Conservation (phyloP, 35 echinoderm and acorn worm genomes). For the Apostichopus parvimensis region DNA sequence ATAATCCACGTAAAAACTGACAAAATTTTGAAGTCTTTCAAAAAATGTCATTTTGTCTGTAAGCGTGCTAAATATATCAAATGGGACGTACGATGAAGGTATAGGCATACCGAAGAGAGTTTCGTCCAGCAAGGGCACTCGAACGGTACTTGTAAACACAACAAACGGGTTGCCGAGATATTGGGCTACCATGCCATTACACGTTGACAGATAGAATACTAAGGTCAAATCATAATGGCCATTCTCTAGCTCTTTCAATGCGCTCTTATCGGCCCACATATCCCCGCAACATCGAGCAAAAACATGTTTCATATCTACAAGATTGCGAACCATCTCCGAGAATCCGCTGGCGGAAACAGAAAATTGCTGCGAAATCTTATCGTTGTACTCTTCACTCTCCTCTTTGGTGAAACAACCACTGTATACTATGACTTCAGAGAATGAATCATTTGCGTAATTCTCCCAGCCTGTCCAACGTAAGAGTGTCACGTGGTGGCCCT, state of each 20-base stretch:
- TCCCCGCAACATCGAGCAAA: slow-evolving; percentile 24
- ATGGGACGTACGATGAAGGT: slow-evolving; percentile 50
- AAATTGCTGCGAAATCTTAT: slow-evolving; percentile 2
- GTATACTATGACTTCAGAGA: slow-evolving; percentile 21
- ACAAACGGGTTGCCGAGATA: slow-evolving; percentile 48
- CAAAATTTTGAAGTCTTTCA: slow-evolving; percentile 26
- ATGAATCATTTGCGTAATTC: background rate
- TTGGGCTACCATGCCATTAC: slow-evolving; percentile 27
- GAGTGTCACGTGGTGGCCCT: slow-evolving; percentile 53
- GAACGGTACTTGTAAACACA: slow-evolving; percentile 39
- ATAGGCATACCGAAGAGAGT: slow-evolving; percentile 50
- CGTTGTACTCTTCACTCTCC: background rate
- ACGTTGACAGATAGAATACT: slow-evolving; percentile 4
- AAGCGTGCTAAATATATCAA: slow-evolving; percentile 13
- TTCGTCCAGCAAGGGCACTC: slow-evolving; percentile 36
- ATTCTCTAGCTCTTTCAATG: background rate
- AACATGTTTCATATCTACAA: background rate
- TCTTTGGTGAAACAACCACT: slow-evolving; percentile 26
- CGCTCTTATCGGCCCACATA: background rate
- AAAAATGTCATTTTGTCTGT: slow-evolving; percentile 47
- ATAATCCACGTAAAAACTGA: background rate
- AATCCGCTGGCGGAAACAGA: slow-evolving; percentile 10
- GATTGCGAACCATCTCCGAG: background rate
- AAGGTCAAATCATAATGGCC: slow-evolving; percentile 34
- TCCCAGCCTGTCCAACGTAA: slow-evolving; percentile 28